These are phyloP conservation scores for Pheucticus melanocephalus DNA, from an alignment of 2,113 vertebrate genomes.

Conservation along the genomic window DNA sequence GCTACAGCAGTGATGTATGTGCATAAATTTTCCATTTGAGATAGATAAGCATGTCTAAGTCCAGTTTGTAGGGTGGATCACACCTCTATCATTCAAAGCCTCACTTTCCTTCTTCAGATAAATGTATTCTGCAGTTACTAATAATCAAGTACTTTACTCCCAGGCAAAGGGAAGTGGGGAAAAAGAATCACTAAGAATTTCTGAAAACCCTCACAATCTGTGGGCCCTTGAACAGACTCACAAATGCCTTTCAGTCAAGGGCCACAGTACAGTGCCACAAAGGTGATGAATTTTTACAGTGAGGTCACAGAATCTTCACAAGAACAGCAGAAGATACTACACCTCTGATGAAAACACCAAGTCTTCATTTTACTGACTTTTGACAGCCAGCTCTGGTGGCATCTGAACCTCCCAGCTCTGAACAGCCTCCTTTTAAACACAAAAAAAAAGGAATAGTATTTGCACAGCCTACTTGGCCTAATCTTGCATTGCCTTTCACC, in stretches of 20 bases:
- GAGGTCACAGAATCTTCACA: not conserved
- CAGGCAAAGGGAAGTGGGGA: not conserved
- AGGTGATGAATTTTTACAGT: not conserved
- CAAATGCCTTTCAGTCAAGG: not conserved
- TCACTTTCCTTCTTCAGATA: not conserved
- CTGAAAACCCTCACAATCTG: not conserved
- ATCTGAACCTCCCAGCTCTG: not conserved
- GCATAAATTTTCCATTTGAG: not conserved
- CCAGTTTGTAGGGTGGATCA: not conserved
- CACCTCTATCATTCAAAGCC: not conserved
- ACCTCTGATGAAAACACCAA: not conserved
- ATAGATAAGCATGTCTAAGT: fast-evolving
- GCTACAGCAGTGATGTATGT: not conserved
- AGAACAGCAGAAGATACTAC: not conserved
- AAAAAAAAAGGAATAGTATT: not conserved
- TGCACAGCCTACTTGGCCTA: not conserved
- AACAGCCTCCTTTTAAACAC: not conserved
- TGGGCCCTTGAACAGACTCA: not conserved
- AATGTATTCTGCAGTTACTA: not conserved
- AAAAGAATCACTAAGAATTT: not conserved
- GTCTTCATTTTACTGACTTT: not conserved
- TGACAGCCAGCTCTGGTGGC: not conserved
- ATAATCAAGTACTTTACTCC: not conserved
- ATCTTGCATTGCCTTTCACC: not conserved
- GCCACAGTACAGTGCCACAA: not conserved